These are phyloP conservation scores for Hypsopygia costalis DNA, from an alignment of 2,888 invertebrate species.

Conservation along the genomic window DNA sequence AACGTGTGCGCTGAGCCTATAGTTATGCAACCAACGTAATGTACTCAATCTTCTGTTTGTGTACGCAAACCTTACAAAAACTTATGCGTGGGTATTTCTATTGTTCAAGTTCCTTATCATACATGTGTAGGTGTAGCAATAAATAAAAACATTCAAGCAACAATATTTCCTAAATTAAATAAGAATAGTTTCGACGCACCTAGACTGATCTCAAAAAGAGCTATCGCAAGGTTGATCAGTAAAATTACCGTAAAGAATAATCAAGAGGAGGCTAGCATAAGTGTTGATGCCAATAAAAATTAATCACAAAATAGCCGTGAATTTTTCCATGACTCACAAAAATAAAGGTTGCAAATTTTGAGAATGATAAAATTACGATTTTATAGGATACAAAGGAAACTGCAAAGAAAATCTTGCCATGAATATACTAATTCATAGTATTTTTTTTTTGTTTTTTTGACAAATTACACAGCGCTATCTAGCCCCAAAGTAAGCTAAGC, in stretches of 20 bases:
- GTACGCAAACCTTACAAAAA: conserved; percentile 4
- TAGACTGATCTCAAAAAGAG: conserved; percentile 4
- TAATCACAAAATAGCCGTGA: conserved; percentile 16
- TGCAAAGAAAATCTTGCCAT: too few relatives aligned
- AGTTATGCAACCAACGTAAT: too few relatives aligned
- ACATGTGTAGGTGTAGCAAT: not conserved
- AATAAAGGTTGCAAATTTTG: too few relatives aligned
- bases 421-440: too few relatives aligned
- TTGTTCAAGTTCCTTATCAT: conserved; percentile 3
- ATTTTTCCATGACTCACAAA: too few relatives aligned
- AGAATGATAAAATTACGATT: too few relatives aligned
- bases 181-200: not conserved
- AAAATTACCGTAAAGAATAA: conserved; percentile 7
- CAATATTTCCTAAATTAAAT: too few relatives aligned
- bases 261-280: not conserved
- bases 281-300: conserved; percentile 18
- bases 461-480: too few relatives aligned
- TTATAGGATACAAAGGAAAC: too few relatives aligned
- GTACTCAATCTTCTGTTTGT: conserved; percentile 18
- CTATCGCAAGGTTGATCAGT: conserved; percentile 6
- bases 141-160: not conserved
- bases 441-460: too few relatives aligned
- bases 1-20: too few relatives aligned
- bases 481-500: too few relatives aligned
- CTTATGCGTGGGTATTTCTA: conserved; percentile 1